Percentiles rank a stretch among this genome's conserved stretches.
Evolutionary conservation across 2,113 vertebrate genomes (phyloP).

Genomic region (Larimichthys polyactis): DNA sequence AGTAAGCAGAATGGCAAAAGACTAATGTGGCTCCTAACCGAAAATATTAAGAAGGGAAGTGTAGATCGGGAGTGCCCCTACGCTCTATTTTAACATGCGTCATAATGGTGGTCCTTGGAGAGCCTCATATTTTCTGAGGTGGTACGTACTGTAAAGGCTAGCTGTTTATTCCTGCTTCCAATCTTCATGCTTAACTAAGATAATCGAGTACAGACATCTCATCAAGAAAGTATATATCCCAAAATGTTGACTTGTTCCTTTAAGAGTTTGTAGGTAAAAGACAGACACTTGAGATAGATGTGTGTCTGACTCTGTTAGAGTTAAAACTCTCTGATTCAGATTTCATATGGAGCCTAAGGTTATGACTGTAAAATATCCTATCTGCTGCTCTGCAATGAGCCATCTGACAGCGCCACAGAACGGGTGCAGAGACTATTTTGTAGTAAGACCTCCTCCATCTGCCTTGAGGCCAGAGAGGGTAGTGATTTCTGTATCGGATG

Average conservation of each 20-base stretch:
- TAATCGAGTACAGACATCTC: background rate
- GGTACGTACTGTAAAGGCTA: background rate
- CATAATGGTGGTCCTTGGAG: too few relatives aligned
- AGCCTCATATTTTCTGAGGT: too few relatives aligned
- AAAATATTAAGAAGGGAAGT: too few relatives aligned
- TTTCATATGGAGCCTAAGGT: too few relatives aligned
- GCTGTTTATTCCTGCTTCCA: background rate
- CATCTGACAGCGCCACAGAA: background rate
- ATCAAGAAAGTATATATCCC: too few relatives aligned
- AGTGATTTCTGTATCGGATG: background rate
- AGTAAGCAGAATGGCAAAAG: too few relatives aligned
- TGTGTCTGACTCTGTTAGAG: background rate
- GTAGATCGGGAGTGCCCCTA: too few relatives aligned
- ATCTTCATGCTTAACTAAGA: background rate
- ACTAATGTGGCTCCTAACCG: too few relatives aligned
- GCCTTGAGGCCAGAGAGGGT: conserved; percentile 16
- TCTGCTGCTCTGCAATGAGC: background rate
- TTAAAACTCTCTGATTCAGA: background rate
- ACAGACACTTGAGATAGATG: background rate
- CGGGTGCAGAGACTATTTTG: conserved; percentile 1
- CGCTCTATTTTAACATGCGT: too few relatives aligned
- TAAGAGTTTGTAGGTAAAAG: background rate
- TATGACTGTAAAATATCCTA: background rate
- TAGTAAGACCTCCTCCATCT: background rate
- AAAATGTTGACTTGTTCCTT: background rate